These are phyloP conservation scores for Nymphalis urticae DNA, from an alignment of 2,888 invertebrate species.

Conservation along the genomic window DNA sequence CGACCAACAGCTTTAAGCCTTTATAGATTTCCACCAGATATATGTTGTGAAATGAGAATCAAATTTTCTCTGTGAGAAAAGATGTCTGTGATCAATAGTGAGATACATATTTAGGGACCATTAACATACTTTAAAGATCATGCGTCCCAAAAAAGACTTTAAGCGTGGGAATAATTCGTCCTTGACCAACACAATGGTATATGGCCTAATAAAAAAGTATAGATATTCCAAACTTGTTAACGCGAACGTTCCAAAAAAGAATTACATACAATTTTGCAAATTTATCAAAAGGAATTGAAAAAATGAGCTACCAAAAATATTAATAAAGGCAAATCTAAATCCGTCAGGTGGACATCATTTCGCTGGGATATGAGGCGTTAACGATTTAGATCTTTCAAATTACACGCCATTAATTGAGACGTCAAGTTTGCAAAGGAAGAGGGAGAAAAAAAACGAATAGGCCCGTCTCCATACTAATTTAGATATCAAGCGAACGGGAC, in stretches of 20 bases:
- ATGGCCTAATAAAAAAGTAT: conserved; percentile 16
- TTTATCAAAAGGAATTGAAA: conserved; percentile 26
- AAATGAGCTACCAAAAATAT: conserved; percentile 28
- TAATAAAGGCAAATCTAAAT: conserved; percentile 42
- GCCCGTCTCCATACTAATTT: conserved; percentile 76
- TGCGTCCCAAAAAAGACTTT: not conserved
- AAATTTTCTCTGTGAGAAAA: not conserved
- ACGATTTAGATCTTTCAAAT: conserved; percentile 72
- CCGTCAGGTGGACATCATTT: conserved; percentile 42
- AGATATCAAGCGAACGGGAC: conserved; percentile 74
- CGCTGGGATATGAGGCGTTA: conserved; percentile 57
- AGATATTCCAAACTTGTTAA: conserved; percentile 1
- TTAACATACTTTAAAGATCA: no score
- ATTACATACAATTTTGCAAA: conserved; percentile 31
- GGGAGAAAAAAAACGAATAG: conserved; percentile 55
- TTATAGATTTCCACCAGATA: not conserved
- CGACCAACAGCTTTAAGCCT: not conserved
- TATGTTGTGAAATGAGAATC: not conserved
- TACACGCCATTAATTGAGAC: conserved; percentile 75
- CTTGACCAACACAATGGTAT: conserved; percentile 5
- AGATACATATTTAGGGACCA: no score
- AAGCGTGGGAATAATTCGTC: not conserved
- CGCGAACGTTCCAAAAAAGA: conserved; percentile 1
- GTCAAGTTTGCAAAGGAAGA: conserved; percentile 62
- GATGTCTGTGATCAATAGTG: no score